Percentiles rank a stretch among this genome's conserved stretches.
Evolutionary conservation across 2,797 vertebrate genomes (phyloP).

Genomic region (Gadopsis marmoratus): DNA sequence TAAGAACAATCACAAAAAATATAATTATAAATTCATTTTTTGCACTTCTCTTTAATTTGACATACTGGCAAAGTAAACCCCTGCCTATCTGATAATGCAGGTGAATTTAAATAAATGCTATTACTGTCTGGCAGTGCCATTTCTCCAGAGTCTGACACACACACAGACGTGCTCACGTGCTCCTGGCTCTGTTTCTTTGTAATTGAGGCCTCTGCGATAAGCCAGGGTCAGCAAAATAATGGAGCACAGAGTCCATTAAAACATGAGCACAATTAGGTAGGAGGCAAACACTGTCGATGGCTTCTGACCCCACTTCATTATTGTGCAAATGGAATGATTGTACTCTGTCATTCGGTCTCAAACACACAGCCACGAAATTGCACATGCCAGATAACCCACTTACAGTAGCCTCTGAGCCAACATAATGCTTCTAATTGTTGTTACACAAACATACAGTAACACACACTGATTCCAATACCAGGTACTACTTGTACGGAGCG

Average conservation of each 20-base stretch:
- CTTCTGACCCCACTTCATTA: constrained; percentile 81
- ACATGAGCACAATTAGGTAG: constrained; percentile 79
- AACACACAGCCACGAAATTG: constrained; percentile 47
- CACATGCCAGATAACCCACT: constrained; percentile 45
- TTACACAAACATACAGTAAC: constrained; percentile 32
- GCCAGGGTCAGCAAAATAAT: constrained; percentile 73
- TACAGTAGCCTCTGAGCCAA: constrained; percentile 32
- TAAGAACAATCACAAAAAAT: constrained; percentile 15
- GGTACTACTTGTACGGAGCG: constrained; percentile 27
- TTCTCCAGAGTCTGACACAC: constrained; percentile 23
- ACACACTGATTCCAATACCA: constrained; percentile 30
- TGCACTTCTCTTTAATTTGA: background rate
- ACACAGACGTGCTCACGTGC: constrained; percentile 34
- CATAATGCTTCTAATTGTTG: constrained; percentile 48
- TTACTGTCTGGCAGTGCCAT: constrained; percentile 24
- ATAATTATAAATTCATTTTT: constrained; percentile 1
- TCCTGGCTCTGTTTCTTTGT: constrained; percentile 54
- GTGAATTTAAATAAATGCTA: constrained; percentile 35
- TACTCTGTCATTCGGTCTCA: constrained; percentile 46
- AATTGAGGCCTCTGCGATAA: constrained; percentile 72
- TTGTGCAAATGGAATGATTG: constrained; percentile 74
- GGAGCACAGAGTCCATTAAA: constrained; percentile 75
- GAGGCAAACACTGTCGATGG: constrained; percentile 72
- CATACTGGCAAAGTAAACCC: constrained; percentile 5
- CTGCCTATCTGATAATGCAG: constrained; percentile 10